Evolutionary conservation across 2,888 invertebrate species (phyloP), one percentile per base, ranked within the genome.

Genomic region (Plagiodera versicolora): DNA sequence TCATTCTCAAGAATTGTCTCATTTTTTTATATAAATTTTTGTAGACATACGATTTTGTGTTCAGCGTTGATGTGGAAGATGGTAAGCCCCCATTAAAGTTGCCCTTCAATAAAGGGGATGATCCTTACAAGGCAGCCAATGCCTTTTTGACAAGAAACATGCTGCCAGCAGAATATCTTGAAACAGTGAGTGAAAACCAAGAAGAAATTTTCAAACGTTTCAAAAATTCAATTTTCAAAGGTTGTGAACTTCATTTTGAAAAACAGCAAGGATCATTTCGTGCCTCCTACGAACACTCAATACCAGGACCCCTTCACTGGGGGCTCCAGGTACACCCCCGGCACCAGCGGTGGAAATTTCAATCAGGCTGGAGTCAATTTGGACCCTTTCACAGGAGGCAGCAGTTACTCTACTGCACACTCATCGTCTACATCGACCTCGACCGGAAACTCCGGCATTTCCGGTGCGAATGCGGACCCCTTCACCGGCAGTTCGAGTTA

Each of bases 1-100:
- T 14, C 1, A 30, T 17, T 9, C n/a, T n/a, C n/a, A 53, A 39
- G 10, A 45, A 35, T 28, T 46, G 47, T 61, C n/a, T 63, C 19
- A 8, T 14, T 6, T 30, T 30, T 19, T 47, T 50, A 5, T 50
- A 14, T 4, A 19, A 18, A 46, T 58, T 20, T 39, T 56, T 75
- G 59, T 71, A 86, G 83, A 91, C 94, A 74, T 98, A 96, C 76
- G 98, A 98, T 81, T 97, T 87, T 80, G 96, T 98, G 24, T 98
- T 98, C 79, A 90, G 88, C 67, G 94, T 98, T n/a, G 97, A 97
- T 73, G 90, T 98, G 57, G 92, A 95, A 74, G 96, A 96, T 74
- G 94, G 92, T 0, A 87, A 87, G 50, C 93, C 94, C 0, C 88
- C 94, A 0, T 82, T 97, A 16, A 95, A 98, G 78, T 82, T 98